Evolutionary conservation across 1,140 invertebrate species (phyloP).

Genomic region (Ceratosolen fusciceps): DNA sequence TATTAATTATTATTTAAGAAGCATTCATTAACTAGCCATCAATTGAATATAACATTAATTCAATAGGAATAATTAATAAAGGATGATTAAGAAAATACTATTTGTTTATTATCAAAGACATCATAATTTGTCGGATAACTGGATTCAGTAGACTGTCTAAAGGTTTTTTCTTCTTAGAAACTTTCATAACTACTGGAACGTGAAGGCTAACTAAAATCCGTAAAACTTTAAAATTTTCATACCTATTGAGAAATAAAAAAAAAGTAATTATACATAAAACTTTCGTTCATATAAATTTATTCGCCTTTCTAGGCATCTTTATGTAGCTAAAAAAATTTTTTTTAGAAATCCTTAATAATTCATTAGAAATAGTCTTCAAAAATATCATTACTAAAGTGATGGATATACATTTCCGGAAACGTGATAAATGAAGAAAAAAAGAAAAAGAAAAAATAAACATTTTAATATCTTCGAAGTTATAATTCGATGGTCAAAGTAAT

Average conservation of each 20-base stretch:
- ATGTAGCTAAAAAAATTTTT: neutral
- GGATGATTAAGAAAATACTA: neutral
- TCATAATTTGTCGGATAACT: neutral
- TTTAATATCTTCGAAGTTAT: neutral
- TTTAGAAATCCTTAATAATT: neutral
- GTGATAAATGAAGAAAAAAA: no score
- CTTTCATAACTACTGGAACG: slow-evolving; percentile 4
- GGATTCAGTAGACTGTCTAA: neutral
- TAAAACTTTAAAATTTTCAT: neutral
- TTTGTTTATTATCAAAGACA: slow-evolving; percentile 3
- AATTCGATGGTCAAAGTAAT: neutral
- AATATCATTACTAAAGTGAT: neutral
- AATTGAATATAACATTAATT: no score
- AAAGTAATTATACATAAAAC: neutral
- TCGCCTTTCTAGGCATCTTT: neutral
- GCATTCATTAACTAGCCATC: no score
- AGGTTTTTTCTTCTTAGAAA: slow-evolving; percentile 1
- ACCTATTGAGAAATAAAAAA: slow-evolving; percentile 14
- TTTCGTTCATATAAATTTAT: neutral
- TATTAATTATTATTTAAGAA: no score
- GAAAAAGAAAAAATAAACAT: neutral
- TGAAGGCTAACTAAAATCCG: slow-evolving; percentile 8
- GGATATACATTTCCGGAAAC: neutral
- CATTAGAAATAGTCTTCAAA: neutral
- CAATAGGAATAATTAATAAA: neutral